phyloP scores from a whole-genome alignment of 2,113 vertebrate genomes.

The Onychostruthus taczanowskii region DNA sequence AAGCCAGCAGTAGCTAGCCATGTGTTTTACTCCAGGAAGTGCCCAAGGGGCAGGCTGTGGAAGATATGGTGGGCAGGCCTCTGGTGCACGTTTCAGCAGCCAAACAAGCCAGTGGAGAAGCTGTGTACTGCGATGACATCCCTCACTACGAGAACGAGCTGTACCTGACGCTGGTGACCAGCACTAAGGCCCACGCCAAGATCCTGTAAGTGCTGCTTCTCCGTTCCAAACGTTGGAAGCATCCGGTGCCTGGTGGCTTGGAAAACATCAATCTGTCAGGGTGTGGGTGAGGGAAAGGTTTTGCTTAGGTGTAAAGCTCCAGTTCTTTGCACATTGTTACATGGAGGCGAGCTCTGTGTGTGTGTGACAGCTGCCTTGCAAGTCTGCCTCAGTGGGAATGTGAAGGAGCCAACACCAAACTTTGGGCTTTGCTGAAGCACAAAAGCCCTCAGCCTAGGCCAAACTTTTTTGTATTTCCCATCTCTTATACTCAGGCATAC shows the following conservation, averaged over 20 bases:
- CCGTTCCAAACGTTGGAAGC: not conserved
- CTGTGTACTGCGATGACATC: conserved; percentile 93
- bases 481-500: not conserved
- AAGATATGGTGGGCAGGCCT: conserved; percentile 87
- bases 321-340: not conserved
- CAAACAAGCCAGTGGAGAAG: conserved; percentile 92
- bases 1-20: not conserved
- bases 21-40: conserved; percentile 78
- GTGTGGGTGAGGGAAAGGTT: not conserved
- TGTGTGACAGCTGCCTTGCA: not conserved
- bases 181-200: conserved; percentile 85
- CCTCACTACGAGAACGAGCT: conserved; percentile 88
- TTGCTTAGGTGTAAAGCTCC: not conserved
- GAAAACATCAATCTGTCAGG: not conserved
- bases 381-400: not conserved
- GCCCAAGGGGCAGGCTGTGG: conserved; percentile 77
- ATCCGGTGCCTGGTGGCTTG: not conserved
- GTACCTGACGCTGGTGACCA: conserved; percentile 85
- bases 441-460: not conserved
- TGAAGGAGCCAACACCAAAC: not conserved
- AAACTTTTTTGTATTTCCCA: not conserved
- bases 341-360: not conserved
- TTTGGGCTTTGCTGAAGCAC: not conserved
- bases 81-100: conserved; percentile 86
- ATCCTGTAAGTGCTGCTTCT: conserved; percentile 80